Base-by-base conservation (phyloP, 2,113 vertebrate species). In the Mesembrinibis cayennensis region DNA sequence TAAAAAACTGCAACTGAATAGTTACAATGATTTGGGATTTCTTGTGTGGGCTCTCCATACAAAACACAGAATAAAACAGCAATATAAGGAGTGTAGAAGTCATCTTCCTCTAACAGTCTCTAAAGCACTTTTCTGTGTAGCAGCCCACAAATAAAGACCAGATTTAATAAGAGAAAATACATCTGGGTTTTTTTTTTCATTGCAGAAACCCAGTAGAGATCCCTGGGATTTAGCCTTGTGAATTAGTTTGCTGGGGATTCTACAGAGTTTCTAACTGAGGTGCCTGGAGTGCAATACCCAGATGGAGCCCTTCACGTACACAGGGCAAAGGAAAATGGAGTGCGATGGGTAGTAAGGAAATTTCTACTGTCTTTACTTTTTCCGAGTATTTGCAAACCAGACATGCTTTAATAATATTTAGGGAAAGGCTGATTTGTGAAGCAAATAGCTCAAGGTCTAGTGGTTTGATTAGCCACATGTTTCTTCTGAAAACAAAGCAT, bases 401-500 rank as follows among this genome's bases (percentile, higher is more conserved):
- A 30, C 49, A 20, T 20, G 16, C 58, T 89, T 92, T 82, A 80
- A 94, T 90, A 94, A 59, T 58, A 77, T 77, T 73, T 56, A 87
- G 74, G 66, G 34, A 93, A 87, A 42, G 21, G 32, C 7, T 66
- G 70, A 76, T 85, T 89, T 70, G 40, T 94, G 91, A 96, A 89
- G 69, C 80, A 91, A 90, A 73, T 62, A 82, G 10, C 44, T 87
- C 73, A 82, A 30, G 40, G 32, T 93, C 66, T 81, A 88, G 50
- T 72, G 66, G 58, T 73, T 95, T 82, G 91, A 95, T 85, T 76
- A 95, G 53, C 58, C 45, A 70, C 44, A 49, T 40, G 17, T 84
- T 95, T 93, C 42, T 90, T 86, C 30, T 85, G 81, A 88, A 95
- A 95, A 85, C 53, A 85, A 80, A 62, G 29, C 17, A 25, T 88